These are phyloP conservation scores for Aradophagus sp. DNA, from an alignment of 1,140 invertebrate genomes.

Conservation along the genomic window DNA sequence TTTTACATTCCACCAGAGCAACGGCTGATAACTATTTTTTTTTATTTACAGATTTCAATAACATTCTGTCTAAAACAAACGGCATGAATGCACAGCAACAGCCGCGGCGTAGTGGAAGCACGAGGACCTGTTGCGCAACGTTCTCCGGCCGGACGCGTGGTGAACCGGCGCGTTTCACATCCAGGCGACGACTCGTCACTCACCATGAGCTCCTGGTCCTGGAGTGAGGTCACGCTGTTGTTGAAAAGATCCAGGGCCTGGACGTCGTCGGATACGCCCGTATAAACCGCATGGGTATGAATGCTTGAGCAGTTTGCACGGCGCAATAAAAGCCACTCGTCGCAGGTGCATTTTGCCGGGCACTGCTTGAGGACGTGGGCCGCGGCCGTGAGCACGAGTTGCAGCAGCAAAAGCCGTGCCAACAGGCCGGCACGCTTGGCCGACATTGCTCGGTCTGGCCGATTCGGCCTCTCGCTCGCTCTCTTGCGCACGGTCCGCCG, in stretches of 20 bases:
- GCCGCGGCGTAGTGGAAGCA: too few species aligned
- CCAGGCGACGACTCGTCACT: too few species aligned
- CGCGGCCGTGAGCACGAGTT: not conserved
- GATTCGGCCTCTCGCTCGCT: too few species aligned
- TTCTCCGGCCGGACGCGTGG: not conserved
- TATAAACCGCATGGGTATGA: slow-evolving; percentile 64
- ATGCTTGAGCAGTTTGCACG: slow-evolving; percentile 64
- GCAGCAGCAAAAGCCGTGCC: slow-evolving; percentile 12
- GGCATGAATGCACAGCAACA: too few species aligned
- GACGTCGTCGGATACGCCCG: slow-evolving; percentile 59
- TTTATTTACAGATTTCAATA: too few species aligned
- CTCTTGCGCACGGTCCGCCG: too few species aligned
- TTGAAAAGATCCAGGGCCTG: slow-evolving; percentile 68
- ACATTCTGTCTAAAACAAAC: too few species aligned
- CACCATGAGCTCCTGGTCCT: slow-evolving; percentile 62
- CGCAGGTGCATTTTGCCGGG: slow-evolving; percentile 46
- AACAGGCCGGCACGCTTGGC: not conserved
- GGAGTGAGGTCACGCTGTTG: slow-evolving; percentile 65
- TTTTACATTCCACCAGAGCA: too few species aligned
- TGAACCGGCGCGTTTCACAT: too few species aligned
- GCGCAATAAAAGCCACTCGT: slow-evolving; percentile 55
- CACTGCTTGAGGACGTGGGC: slow-evolving; percentile 13
- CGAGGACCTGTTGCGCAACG: slow-evolving; percentile 19
- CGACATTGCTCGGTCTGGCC: not conserved
- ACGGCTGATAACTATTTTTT: too few species aligned